Evolutionary conservation across 2,888 invertebrate genomes (phyloP).

Genomic region (Aphrophora alni): DNA sequence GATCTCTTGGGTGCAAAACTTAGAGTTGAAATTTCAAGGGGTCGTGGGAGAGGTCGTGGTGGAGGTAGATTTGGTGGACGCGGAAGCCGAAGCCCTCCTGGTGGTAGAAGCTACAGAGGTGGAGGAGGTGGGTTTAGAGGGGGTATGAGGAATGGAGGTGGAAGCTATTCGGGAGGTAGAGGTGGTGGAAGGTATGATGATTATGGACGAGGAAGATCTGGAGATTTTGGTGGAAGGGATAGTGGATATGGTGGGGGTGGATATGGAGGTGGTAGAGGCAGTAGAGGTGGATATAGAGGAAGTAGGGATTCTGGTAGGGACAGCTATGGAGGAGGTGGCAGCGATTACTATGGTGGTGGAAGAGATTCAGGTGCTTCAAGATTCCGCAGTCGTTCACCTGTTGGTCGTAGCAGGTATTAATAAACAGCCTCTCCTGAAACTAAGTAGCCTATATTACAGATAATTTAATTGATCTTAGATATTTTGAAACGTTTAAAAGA

Average conservation of each 20-base stretch:
- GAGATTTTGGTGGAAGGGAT: slow-evolving; percentile 31
- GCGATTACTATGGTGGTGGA: slow-evolving; percentile 24
- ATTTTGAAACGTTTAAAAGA: background rate
- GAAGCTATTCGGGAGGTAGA: slow-evolving; percentile 53
- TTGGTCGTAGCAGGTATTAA: slow-evolving; percentile 37
- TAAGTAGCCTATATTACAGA: background rate
- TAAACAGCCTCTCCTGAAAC: background rate
- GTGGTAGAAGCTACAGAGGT: slow-evolving; percentile 63
- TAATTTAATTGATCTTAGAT: background rate
- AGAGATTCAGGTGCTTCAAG: slow-evolving; percentile 31
- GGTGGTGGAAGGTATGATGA: slow-evolving; percentile 45
- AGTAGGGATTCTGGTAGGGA: slow-evolving; percentile 17
- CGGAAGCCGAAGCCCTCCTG: slow-evolving; percentile 58
- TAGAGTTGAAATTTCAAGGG: slow-evolving; percentile 86
- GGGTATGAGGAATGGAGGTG: slow-evolving; percentile 55
- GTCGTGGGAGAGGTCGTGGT: slow-evolving; percentile 74
- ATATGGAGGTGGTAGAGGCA: slow-evolving; percentile 23
- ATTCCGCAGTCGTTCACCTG: slow-evolving; percentile 40
- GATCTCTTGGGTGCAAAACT: slow-evolving; percentile 87
- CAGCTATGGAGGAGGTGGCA: slow-evolving; percentile 28
- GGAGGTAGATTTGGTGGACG: slow-evolving; percentile 66
- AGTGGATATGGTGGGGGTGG: slow-evolving; percentile 53
- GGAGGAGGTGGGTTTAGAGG: slow-evolving; percentile 58
- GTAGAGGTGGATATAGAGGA: slow-evolving; percentile 19
- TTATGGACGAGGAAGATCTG: slow-evolving; percentile 30